These are phyloP conservation scores for Echinarachnius parma DNA, from an alignment of 53 echinoderm and acorn worm species.

Conservation along the genomic window DNA sequence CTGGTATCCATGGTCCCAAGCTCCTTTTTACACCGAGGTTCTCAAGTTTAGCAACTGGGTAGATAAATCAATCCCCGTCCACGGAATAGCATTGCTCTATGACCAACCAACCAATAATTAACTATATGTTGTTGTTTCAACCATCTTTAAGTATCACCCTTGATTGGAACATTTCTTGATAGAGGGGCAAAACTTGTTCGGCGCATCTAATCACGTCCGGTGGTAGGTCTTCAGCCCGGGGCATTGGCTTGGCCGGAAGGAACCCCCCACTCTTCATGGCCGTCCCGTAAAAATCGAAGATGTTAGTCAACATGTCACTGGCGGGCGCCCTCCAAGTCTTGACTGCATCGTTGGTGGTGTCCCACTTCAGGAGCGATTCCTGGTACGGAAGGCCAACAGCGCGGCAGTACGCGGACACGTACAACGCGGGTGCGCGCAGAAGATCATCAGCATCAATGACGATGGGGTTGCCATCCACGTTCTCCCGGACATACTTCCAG, in stretches of 20 bases:
- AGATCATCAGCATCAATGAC: slow-evolving; percentile 24
- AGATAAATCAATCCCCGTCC: too few species aligned
- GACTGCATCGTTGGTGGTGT: not conserved
- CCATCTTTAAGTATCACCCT: not conserved
- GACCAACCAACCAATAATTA: too few species aligned
- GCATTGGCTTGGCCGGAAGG: not conserved
- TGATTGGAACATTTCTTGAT: slow-evolving; percentile 3
- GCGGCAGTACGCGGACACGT: not conserved
- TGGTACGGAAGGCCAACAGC: slow-evolving; percentile 5
- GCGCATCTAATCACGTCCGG: slow-evolving; percentile 14
- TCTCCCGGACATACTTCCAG: slow-evolving; percentile 14
- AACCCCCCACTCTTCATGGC: not conserved
- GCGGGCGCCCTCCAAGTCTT: not conserved
- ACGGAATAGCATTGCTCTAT: too few species aligned
- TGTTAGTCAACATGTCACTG: not conserved
- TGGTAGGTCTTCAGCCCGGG: not conserved
- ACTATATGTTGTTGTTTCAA: too few species aligned
- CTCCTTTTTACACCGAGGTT: too few species aligned
- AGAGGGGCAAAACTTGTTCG: not conserved
- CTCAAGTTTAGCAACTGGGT: too few species aligned
- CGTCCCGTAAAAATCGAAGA: slow-evolving; percentile 4
- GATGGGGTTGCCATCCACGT: not conserved
- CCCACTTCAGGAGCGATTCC: not conserved
- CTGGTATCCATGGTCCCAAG: too few species aligned
- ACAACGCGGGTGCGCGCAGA: not conserved